Conservation (phyloP, 2,797 vertebrate species). For the Pristis pectinata region DNA sequence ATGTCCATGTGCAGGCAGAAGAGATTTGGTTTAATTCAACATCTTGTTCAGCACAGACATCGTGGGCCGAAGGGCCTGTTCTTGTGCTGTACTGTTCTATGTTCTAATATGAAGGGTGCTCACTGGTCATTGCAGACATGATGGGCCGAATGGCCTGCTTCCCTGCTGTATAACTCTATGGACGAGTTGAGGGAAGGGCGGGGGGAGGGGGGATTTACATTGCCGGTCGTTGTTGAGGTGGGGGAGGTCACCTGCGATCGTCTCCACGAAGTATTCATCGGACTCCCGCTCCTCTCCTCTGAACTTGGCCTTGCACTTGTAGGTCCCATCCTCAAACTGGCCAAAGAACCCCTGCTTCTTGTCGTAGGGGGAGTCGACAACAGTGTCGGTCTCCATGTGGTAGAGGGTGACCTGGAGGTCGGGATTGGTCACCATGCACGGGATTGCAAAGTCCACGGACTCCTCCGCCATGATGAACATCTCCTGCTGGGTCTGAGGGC, state of each 20-base stretch:
- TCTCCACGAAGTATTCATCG: slow-evolving; percentile 68
- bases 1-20: no score
- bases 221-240: neutral
- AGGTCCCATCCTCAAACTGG: slow-evolving; percentile 74
- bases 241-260: slow-evolving; percentile 64
- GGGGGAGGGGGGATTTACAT: neutral
- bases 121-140: no score
- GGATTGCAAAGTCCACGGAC: slow-evolving; percentile 62
- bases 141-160: no score
- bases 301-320: slow-evolving; percentile 72
- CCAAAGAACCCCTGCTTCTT: slow-evolving; percentile 76
- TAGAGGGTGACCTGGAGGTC: slow-evolving; percentile 73
- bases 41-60: no score
- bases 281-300: slow-evolving; percentile 71
- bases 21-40: no score
- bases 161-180: no score
- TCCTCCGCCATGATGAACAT: slow-evolving; percentile 74
- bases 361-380: slow-evolving; percentile 61
- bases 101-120: no score
- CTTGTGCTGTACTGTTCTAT: no score
- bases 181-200: neutral
- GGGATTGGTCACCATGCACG: slow-evolving; percentile 84
- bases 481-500: slow-evolving; percentile 57
- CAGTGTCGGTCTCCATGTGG: slow-evolving; percentile 62
- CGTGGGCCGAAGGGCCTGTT: no score